Percentiles rank a stretch among this genome's conserved stretches.
Evolutionary conservation across 2,797 vertebrate species (phyloP).

Genomic region (Cuculus canorus): DNA sequence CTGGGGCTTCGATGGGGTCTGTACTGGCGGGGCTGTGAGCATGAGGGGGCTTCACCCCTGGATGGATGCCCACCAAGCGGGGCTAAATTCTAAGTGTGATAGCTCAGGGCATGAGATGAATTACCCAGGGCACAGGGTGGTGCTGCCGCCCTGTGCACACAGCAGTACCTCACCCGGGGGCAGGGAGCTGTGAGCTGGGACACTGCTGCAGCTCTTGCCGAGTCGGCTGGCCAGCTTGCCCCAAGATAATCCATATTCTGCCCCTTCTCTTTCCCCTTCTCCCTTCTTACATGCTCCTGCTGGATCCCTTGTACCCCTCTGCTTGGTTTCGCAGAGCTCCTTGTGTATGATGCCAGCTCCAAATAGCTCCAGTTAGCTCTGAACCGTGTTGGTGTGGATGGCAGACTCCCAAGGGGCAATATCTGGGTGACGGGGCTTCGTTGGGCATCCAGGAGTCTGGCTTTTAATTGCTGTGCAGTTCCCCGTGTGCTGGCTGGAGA

Average conservation of each 20-base stretch:
- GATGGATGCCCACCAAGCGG: background rate
- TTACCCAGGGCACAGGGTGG: background rate
- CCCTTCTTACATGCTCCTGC: background rate
- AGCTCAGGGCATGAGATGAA: background rate
- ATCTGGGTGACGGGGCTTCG: background rate
- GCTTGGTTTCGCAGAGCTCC: background rate
- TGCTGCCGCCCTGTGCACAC: background rate
- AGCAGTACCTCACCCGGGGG: background rate
- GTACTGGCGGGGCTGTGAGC: background rate
- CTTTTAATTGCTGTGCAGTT: background rate
- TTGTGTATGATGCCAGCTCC: background rate
- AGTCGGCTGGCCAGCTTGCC: background rate
- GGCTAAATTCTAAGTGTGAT: background rate
- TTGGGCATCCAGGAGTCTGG: background rate
- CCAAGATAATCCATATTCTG: background rate
- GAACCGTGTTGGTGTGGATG: background rate
- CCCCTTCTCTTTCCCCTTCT: background rate
- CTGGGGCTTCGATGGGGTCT: background rate
- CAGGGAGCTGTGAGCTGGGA: background rate
- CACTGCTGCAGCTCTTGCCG: accelerated
- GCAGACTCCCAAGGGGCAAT: background rate
- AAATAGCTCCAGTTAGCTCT: background rate
- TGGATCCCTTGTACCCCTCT: background rate
- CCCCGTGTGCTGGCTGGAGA: background rate
- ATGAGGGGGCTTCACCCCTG: background rate